Evolutionary conservation across 2,113 vertebrate genomes (phyloP), one percentile per base, ranked within the genome.

Genomic region (Trichechus manatus): DNA sequence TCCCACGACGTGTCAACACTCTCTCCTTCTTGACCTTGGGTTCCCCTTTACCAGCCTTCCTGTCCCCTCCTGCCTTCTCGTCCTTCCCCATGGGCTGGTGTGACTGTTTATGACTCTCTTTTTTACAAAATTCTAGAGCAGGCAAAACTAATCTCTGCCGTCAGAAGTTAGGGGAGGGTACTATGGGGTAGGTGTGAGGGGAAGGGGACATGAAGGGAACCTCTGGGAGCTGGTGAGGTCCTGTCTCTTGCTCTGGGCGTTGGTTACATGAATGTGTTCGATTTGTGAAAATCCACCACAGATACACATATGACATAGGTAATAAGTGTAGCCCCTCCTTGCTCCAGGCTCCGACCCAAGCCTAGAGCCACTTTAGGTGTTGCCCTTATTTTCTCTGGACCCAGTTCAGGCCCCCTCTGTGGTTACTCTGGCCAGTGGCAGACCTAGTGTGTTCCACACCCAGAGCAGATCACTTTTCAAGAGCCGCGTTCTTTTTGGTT

Each of bases 171-270:
- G 42, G 61, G 31, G 68, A 0, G 1, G 61, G 23, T 10, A 4
- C 33, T 19, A 4, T 2, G 1, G 25, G 14, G 33, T 13, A 17
- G n/a, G 1, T 6, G 33, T 68, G n/a, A 9, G 39, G 0, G 17
- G 20, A 42, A 90, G 19, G 2, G 3, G 29, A 6, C 59, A 23
- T 9, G 31, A 56, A 56, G 53, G 42, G 3, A 2, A 42, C 64
- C 19, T 31, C 8, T 0, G 0, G 2, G 20, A 27, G 3, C 56
- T 8, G 17, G 23, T 20, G 0, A 0, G 22, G 6, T 31, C 68
- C 74, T 29, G 36, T 47, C 29, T 66, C 74, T 29, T 59, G 85
- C 59, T 25, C 72, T 47, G 53, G 19, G 82, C 6, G 31, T 81
- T 74, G 15, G 23, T 22, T 36, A 59, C 36, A 22, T 1, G 22